Evolutionary conservation across 2,888 invertebrate species (phyloP).

Genomic region (Rhagium mordax): DNA sequence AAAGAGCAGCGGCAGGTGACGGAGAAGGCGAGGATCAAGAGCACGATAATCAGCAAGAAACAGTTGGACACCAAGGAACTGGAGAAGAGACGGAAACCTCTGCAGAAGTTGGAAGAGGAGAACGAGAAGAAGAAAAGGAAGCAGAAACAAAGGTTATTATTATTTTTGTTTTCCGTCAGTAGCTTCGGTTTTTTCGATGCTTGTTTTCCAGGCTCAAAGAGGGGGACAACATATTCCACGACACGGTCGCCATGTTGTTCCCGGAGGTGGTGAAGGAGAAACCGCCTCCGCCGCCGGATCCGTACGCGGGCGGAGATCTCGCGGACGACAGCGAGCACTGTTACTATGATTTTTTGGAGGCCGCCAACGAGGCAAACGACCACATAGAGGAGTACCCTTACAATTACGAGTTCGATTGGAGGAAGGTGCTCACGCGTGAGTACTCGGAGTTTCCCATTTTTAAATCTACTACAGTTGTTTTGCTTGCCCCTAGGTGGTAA

Average conservation of each 20-base stretch:
- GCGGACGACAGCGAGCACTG: constrained; percentile 61
- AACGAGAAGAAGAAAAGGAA: constrained; percentile 74
- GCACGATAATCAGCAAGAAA: constrained; percentile 77
- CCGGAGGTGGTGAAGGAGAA: constrained; percentile 75
- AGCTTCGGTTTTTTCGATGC: not conserved
- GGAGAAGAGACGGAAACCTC: constrained; percentile 75
- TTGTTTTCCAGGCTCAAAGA: constrained; percentile 67
- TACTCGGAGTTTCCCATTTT: no score
- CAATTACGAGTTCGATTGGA: constrained; percentile 74
- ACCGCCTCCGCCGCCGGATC: constrained; percentile 68
- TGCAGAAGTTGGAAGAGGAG: constrained; percentile 75
- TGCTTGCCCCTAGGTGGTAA: no score
- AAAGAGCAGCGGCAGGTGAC: constrained; percentile 73
- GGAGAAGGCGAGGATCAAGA: constrained; percentile 76
- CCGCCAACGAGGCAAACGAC: constrained; percentile 54
- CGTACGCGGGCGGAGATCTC: constrained; percentile 53
- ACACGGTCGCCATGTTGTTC: constrained; percentile 76
- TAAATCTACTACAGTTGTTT: no score
- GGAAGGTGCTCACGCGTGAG: constrained; percentile 68
- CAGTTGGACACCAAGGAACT: constrained; percentile 75
- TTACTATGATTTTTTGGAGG: constrained; percentile 64
- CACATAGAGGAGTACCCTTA: constrained; percentile 72
- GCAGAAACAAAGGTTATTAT: constrained; percentile 69
- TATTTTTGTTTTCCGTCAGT: no score
- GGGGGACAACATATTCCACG: constrained; percentile 77